Conservation (phyloP, 2,888 invertebrate genomes). For the Papilio protenor region DNA sequence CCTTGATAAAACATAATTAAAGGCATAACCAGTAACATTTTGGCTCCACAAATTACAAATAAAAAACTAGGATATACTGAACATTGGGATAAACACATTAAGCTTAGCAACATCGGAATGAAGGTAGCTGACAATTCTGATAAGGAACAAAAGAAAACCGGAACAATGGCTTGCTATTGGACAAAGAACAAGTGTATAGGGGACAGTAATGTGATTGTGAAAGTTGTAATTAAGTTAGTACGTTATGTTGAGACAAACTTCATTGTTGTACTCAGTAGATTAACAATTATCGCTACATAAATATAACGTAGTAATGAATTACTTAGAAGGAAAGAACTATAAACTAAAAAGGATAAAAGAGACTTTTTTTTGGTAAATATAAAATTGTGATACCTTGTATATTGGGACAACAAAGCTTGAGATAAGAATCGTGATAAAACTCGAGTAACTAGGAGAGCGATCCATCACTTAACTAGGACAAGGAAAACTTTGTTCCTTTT, state of each 20-base stretch:
- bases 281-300: not conserved
- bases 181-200: conserved; percentile 27
- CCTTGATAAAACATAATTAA: not conserved
- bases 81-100: not conserved
- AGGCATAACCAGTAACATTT: not conserved
- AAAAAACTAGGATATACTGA: not conserved
- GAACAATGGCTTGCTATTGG: conserved; percentile 18
- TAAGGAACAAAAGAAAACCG: not conserved
- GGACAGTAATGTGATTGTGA: conserved; percentile 9
- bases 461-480: too few species aligned
- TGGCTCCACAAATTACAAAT: too few species aligned
- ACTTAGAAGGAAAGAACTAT: not conserved
- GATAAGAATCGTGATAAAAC: too few species aligned
- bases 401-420: too few species aligned
- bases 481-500: too few species aligned
- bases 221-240: conserved; percentile 20
- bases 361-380: too few species aligned
- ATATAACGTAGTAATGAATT: not conserved
- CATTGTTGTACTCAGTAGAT: not conserved
- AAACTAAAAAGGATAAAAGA: too few species aligned
- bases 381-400: too few species aligned
- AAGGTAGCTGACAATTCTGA: conserved; percentile 6
- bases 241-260: not conserved
- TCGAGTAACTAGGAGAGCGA: too few species aligned
- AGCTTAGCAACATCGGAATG: not conserved